Percentiles rank a stretch among this genome's conserved stretches.
Evolutionary conservation across 1,140 invertebrate genomes (phyloP).

Genomic region (Dysdera silvatica): DNA sequence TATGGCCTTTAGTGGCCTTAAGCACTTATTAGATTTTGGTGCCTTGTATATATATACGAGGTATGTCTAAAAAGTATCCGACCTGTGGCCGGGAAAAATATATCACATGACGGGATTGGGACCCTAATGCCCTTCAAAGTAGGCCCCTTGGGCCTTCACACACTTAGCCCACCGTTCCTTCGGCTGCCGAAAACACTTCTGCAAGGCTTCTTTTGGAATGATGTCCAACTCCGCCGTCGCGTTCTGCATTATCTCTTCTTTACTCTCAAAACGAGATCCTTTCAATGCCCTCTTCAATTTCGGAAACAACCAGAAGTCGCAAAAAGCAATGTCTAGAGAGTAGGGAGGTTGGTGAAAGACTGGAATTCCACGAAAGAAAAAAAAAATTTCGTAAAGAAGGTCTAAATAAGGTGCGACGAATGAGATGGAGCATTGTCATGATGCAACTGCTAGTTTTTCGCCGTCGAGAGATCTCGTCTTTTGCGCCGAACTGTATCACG

Average conservation of each 20-base stretch:
- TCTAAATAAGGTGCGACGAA: slow-evolving; percentile 19
- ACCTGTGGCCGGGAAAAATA: no score
- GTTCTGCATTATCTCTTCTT: slow-evolving; percentile 7
- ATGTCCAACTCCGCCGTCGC: background rate
- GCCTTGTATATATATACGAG: no score
- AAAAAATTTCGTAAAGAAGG: background rate
- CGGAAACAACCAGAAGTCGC: background rate
- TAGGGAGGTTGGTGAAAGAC: background rate
- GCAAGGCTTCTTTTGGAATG: no score
- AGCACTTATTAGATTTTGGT: no score
- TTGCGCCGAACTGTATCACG: slow-evolving; percentile 31
- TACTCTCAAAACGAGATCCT: slow-evolving; percentile 1
- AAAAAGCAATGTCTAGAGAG: background rate
- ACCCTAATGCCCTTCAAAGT: background rate
- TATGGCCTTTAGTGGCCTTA: no score
- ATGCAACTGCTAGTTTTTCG: slow-evolving; percentile 35
- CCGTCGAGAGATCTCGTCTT: slow-evolving; percentile 16
- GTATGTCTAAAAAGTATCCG: no score
- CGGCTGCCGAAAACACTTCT: background rate
- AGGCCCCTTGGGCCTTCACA: background rate
- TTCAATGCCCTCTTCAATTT: slow-evolving; percentile 1
- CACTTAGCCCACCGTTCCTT: background rate
- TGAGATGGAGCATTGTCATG: slow-evolving; percentile 38
- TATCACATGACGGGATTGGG: no score
- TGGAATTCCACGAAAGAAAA: background rate